Percentiles rank a stretch among this genome's conserved stretches.
Conservation (phyloP, 92 coral and sea anemone species). For the Montipora capitata region DNA sequence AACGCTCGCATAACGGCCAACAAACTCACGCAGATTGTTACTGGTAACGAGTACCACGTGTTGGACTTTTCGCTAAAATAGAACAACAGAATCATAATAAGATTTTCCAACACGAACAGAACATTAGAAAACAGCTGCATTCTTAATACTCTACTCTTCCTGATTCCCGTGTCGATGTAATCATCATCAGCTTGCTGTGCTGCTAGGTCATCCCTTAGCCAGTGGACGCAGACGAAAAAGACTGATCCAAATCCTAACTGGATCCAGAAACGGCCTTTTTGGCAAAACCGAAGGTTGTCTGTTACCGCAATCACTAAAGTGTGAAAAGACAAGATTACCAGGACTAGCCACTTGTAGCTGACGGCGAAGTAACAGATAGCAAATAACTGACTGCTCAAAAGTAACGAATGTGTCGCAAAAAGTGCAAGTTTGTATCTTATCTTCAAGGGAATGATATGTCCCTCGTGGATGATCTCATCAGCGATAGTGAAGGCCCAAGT, state of each 20-base stretch:
- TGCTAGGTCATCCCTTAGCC: slow-evolving; percentile 1
- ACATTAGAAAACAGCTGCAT: not conserved
- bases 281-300: not conserved
- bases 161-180: not conserved
- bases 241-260: not conserved
- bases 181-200: not conserved
- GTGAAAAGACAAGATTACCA: slow-evolving; percentile 14
- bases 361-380: slow-evolving; percentile 27
- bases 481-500: slow-evolving; percentile 49
- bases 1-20: not conserved
- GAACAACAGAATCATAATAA: slow-evolving; percentile 25
- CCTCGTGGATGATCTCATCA: not conserved
- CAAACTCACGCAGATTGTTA: slow-evolving; percentile 44
- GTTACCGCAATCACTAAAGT: not conserved
- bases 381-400: slow-evolving; percentile 20
- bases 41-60: slow-evolving; percentile 45
- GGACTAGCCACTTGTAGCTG: slow-evolving; percentile 36
- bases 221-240: not conserved
- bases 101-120: slow-evolving; percentile 11
- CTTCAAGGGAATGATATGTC: not conserved
- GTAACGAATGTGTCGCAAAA: not conserved
- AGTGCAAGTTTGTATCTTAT: not conserved
- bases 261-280: not conserved
- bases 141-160: not conserved
- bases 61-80: slow-evolving; percentile 16